These are phyloP conservation scores for Ibycter americanus DNA, from an alignment of 2,797 vertebrate genomes.

Conservation along the genomic window DNA sequence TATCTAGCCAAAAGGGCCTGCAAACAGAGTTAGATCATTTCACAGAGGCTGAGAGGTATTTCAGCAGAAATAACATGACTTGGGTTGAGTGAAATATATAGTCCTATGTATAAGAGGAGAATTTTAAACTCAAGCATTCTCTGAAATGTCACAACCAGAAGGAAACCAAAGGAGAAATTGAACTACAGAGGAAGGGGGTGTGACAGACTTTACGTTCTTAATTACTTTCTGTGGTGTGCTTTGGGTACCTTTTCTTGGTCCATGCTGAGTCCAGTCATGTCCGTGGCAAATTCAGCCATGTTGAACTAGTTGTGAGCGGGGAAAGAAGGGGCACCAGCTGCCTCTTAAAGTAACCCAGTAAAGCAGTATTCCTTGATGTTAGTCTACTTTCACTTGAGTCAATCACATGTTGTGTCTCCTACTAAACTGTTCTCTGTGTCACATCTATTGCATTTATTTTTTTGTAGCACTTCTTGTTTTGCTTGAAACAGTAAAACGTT, in stretches of 20 bases:
- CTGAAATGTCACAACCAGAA: neutral
- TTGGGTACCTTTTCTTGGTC: neutral
- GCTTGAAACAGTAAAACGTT: neutral
- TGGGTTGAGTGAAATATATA: rapidly evolving
- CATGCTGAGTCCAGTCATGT: rapidly evolving
- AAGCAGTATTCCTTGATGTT: neutral
- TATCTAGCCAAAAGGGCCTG: neutral
- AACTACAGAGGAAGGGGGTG: neutral
- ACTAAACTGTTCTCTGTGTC: neutral
- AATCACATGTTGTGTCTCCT: neutral
- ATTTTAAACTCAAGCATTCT: rapidly evolving
- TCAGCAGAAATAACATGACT: neutral
- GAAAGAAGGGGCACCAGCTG: neutral
- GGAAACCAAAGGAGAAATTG: neutral
- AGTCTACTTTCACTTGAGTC: neutral
- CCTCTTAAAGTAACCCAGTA: neutral
- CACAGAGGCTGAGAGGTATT: neutral
- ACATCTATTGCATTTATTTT: neutral
- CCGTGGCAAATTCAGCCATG: neutral
- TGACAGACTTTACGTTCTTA: neutral
- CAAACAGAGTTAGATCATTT: neutral
- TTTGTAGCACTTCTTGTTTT: neutral
- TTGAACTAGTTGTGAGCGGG: neutral
- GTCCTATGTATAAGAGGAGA: neutral
- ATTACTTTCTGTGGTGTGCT: neutral